Conservation (phyloP, 2,888 invertebrate genomes). For the Drosophila dives region DNA sequence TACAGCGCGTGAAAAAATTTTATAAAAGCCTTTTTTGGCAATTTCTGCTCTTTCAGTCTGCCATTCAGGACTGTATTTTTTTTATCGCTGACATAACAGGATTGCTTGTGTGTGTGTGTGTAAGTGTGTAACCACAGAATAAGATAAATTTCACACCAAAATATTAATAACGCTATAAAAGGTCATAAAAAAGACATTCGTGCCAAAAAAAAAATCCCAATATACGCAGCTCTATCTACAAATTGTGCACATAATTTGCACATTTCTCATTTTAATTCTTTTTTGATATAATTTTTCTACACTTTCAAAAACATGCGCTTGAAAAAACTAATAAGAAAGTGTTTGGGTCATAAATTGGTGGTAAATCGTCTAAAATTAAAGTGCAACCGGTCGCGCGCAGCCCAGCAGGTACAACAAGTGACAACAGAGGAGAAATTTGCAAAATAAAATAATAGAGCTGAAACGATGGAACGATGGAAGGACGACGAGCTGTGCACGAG, state of each 20-base stretch:
- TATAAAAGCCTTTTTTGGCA: slow-evolving; percentile 50
- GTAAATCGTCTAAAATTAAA: slow-evolving; percentile 51
- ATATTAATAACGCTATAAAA: slow-evolving; percentile 57
- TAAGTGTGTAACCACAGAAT: slow-evolving; percentile 52
- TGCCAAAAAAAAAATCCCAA: slow-evolving; percentile 8
- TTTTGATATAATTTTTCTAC: background rate
- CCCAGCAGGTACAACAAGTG: slow-evolving; percentile 65
- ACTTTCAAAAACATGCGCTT: too few species aligned
- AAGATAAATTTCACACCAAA: slow-evolving; percentile 57
- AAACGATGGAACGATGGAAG: slow-evolving; percentile 31
- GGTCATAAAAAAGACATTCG: slow-evolving; percentile 33
- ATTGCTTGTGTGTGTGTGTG: slow-evolving; percentile 3
- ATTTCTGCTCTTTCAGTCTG: slow-evolving; percentile 32
- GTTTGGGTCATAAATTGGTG: slow-evolving; percentile 49
- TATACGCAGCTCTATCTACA: slow-evolving; percentile 28
- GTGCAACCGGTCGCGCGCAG: slow-evolving; percentile 40
- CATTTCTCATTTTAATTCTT: slow-evolving; percentile 45
- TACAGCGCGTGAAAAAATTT: slow-evolving; percentile 59
- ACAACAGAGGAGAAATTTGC: slow-evolving; percentile 57
- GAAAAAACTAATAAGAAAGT: slow-evolving; percentile 54
- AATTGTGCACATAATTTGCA: slow-evolving; percentile 39
- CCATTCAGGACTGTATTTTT: slow-evolving; percentile 5
- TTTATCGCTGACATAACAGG: slow-evolving; percentile 30
- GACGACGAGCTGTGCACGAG: slow-evolving; percentile 19
- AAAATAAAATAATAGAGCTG: slow-evolving; percentile 62